A percentile compares a stretch with the other conserved stretches of the same genome.
Evolutionary conservation across 2,888 invertebrate species (phyloP).

Genomic region (Penaeus monodon): DNA sequence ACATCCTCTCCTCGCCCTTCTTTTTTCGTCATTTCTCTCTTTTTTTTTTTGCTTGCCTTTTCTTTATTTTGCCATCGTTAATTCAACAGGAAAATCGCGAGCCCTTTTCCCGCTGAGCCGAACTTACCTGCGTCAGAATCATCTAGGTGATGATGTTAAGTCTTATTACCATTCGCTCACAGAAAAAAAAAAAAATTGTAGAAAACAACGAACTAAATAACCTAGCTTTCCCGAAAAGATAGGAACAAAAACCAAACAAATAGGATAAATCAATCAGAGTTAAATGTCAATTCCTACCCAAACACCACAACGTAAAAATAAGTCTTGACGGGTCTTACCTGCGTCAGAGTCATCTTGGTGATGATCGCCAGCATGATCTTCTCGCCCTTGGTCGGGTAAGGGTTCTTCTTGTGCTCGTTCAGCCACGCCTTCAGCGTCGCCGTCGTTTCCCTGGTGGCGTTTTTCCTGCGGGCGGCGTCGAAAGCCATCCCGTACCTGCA

Average conservation of each 20-base stretch:
- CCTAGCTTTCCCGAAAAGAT: too few relatives aligned
- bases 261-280: too few relatives aligned
- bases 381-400: slow-evolving; percentile 98
- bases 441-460: slow-evolving; percentile 98
- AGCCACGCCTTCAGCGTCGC: slow-evolving; percentile 98
- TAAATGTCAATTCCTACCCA: too few relatives aligned
- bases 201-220: too few relatives aligned
- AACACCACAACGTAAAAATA: too few relatives aligned
- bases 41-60: not conserved
- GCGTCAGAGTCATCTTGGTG: slow-evolving; percentile 97
- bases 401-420: slow-evolving; percentile 98
- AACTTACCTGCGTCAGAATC: slow-evolving; percentile 78
- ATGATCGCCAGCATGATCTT: slow-evolving; percentile 99
- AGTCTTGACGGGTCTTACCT: slow-evolving; percentile 73
- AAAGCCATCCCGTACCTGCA: slow-evolving; percentile 54
- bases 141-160: too few relatives aligned
- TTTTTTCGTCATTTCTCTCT: too few relatives aligned
- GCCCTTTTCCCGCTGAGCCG: not conserved
- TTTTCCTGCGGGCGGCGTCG: slow-evolving; percentile 85
- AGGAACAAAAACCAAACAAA: too few relatives aligned
- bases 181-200: too few relatives aligned
- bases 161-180: too few relatives aligned
- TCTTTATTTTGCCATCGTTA: not conserved
- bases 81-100: not conserved
- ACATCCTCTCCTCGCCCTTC: too few relatives aligned